phyloP scores from a whole-genome alignment of 2,113 vertebrate species.

The Vulpes ferrilata region DNA sequence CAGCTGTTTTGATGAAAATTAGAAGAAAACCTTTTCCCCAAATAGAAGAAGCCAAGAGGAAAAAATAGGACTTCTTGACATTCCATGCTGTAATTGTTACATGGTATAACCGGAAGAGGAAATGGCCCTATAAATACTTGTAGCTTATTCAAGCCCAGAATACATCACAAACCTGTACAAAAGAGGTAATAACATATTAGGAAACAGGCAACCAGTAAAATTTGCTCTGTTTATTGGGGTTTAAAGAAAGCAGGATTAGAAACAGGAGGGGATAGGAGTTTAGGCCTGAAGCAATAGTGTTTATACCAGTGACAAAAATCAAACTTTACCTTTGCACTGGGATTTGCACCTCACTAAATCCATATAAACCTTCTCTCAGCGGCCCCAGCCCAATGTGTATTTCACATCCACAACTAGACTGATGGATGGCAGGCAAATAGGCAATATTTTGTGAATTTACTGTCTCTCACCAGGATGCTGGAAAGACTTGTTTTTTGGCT shows the following conservation, averaged over 20 bases:
- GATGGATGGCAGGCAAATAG: neutral
- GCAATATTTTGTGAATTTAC: slow-evolving; percentile 49
- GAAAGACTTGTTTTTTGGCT: neutral
- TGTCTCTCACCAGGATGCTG: neutral
- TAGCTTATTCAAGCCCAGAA: neutral
- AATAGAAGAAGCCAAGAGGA: slow-evolving; percentile 10
- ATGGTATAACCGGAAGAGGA: neutral
- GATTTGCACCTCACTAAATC: slow-evolving; percentile 42
- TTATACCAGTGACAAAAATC: slow-evolving; percentile 32
- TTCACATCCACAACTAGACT: neutral
- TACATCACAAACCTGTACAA: neutral
- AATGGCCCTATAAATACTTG: neutral
- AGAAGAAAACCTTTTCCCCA: slow-evolving; percentile 47
- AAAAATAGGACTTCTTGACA: slow-evolving; percentile 3
- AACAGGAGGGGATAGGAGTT: neutral
- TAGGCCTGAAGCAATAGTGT: neutral
- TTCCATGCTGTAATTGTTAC: neutral
- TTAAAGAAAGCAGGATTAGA: slow-evolving; percentile 30
- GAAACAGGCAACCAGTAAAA: neutral
- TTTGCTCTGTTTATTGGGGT: neutral
- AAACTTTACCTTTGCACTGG: slow-evolving; percentile 20
- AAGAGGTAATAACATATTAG: neutral
- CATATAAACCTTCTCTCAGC: slow-evolving; percentile 8
- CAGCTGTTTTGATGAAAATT: slow-evolving; percentile 58
- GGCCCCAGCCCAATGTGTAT: neutral